Evolutionary conservation across 1,140 invertebrate genomes (phyloP), one percentile per base, ranked within the genome.

Genomic region (Drosophila equinoxialis): DNA sequence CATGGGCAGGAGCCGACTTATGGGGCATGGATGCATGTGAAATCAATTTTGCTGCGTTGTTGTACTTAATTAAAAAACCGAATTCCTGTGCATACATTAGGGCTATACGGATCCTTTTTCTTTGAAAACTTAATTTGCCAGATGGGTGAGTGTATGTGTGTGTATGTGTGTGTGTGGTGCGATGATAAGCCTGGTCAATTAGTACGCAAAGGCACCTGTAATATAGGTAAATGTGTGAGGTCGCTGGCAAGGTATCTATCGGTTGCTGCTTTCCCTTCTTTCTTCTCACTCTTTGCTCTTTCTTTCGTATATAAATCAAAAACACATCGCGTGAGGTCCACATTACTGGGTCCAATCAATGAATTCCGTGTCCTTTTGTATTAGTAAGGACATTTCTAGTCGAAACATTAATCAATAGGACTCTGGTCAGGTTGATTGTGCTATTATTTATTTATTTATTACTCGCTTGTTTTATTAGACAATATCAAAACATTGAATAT

Each of bases 31-130:
- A 68, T 71, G 71, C 74, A 81, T 77, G 71, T 85, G 83, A 79
- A 86, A 86, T 87, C 83, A 87, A 87, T 87, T 87, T 87, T 87
- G 83, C 83, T 87, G 83, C 84, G 83, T 87, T 87, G 83, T 87
- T 87, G 83, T 87, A 83, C 83, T 87, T 87, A 87, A 87, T 87
- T 87, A 87, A 86, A 86, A 68, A 60, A 17, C 33, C 33, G 71
- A 68, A 81, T 79, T 64, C 66, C 58, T 70, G 73, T 73, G 75
- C 83, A 86, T 85, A 85, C 62, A 79, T 74, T 76, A 78, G 65
- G 13, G n/a, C 23, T 6, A 17, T 30, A 6, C 0, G 55, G 72
- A 77, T 79, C 76, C 76, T 72, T 74, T 48, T 81, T 64, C 62
- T 55, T 74, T 85, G 79, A 87, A 86, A 71, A 89, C 83, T 87